These are phyloP conservation scores for Melanargia galathea DNA, from an alignment of 2,888 invertebrate species.

Conservation along the genomic window DNA sequence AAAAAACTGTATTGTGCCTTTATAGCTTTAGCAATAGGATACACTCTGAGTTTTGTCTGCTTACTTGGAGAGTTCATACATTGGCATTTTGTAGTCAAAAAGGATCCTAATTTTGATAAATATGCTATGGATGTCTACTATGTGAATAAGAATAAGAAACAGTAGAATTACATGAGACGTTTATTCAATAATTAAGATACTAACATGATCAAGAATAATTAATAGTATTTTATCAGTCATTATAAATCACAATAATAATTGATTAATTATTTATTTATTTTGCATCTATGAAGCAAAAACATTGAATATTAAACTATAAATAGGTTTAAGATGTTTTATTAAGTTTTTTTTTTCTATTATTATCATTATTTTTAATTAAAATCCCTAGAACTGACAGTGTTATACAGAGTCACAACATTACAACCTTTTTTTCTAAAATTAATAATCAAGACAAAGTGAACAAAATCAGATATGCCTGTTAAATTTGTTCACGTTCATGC, in stretches of 20 bases:
- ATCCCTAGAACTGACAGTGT: too few species aligned
- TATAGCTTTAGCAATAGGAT: conserved; percentile 87
- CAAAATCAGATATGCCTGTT: too few species aligned
- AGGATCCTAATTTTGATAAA: conserved; percentile 87
- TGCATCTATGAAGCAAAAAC: neutral
- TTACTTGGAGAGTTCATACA: conserved; percentile 85
- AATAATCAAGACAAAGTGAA: too few species aligned
- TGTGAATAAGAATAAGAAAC: conserved; percentile 62
- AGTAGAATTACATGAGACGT: conserved; percentile 10
- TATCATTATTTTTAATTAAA: too few species aligned
- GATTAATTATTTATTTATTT: neutral
- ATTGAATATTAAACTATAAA: neutral
- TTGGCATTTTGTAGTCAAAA: conserved; percentile 85
- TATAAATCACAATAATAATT: conserved; percentile 20
- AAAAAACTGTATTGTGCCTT: conserved; percentile 90
- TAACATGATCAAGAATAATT: conserved; percentile 44
- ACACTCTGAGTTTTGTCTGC: conserved; percentile 80
- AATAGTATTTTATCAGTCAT: conserved; percentile 51
- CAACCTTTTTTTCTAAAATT: too few species aligned
- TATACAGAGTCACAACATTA: too few species aligned
- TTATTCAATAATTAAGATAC: conserved; percentile 16
- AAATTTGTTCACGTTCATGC: too few species aligned
- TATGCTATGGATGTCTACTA: conserved; percentile 83
- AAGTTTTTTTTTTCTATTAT: neutral
- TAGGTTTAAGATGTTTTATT: too few species aligned